Evolutionary conservation across 92 coral and sea anemone genomes (phyloP).

Genomic region (Zoanthus gigantus): DNA sequence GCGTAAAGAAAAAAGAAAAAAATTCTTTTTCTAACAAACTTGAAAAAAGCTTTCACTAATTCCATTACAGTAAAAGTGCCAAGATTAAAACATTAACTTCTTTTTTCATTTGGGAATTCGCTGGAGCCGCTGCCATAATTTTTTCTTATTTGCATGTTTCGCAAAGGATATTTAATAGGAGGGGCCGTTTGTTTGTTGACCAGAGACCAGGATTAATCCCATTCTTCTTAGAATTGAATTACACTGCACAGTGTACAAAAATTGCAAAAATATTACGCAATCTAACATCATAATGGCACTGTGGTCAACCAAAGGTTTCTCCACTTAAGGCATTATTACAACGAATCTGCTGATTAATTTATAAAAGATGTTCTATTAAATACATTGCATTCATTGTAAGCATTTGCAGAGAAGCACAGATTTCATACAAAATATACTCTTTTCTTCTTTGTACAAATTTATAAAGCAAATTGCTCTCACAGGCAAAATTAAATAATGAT

Average conservation of each 20-base stretch:
- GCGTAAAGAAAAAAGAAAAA: too few relatives aligned
- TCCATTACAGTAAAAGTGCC: too few relatives aligned
- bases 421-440: slow-evolving; percentile 54
- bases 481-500: slow-evolving; percentile 47
- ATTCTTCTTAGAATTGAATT: background rate
- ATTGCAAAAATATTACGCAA: slow-evolving; percentile 20
- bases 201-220: too few relatives aligned
- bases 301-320: background rate
- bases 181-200: too few relatives aligned
- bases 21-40: too few relatives aligned
- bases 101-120: too few relatives aligned
- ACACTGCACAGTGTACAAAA: slow-evolving; percentile 4
- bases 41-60: too few relatives aligned
- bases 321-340: slow-evolving; percentile 1
- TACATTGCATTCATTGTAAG: slow-evolving; percentile 38
- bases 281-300: background rate
- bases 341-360: slow-evolving; percentile 14
- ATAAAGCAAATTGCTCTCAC: slow-evolving; percentile 42
- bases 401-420: slow-evolving; percentile 36
- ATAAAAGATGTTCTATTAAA: slow-evolving; percentile 41
- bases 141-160: too few relatives aligned
- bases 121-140: too few relatives aligned
- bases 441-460: slow-evolving; percentile 47
- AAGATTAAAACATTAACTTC: too few relatives aligned
- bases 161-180: too few relatives aligned